These are phyloP conservation scores for Heliconius melpomene DNA, from an alignment of 1,140 invertebrate genomes.

Conservation along the genomic window DNA sequence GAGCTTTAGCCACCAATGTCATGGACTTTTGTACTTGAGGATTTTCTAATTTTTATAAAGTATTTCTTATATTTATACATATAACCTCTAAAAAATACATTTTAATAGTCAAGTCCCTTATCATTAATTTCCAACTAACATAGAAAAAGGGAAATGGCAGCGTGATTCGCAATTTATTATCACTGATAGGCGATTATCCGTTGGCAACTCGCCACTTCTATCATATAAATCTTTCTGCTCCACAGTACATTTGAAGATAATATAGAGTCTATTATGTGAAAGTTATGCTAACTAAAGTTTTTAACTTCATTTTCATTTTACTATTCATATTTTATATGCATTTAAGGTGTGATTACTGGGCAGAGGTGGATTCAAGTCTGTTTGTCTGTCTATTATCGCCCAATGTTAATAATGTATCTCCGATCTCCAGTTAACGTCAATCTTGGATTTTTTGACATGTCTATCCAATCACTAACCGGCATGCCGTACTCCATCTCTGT, in stretches of 20 bases:
- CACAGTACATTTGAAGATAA: constrained; percentile 20
- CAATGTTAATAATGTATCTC: too few relatives aligned
- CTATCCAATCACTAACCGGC: too few relatives aligned
- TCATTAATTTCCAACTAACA: background rate
- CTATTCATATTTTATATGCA: background rate
- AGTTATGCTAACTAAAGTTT: constrained; percentile 13
- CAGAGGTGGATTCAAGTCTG: background rate
- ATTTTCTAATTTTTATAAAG: too few relatives aligned
- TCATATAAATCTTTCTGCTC: constrained; percentile 25
- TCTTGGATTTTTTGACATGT: too few relatives aligned
- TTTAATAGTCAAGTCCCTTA: background rate
- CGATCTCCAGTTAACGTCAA: too few relatives aligned
- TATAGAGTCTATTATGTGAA: constrained; percentile 19
- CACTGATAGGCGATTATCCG: constrained; percentile 22
- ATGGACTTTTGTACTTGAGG: too few relatives aligned
- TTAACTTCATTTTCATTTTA: background rate
- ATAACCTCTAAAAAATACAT: background rate
- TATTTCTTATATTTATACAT: too few relatives aligned
- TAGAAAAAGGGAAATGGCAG: constrained; percentile 13
- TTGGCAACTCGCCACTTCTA: constrained; percentile 27
- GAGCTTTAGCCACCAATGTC: too few relatives aligned
- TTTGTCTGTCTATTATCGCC: background rate
- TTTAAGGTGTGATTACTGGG: too few relatives aligned
- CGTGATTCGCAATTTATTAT: constrained; percentile 24
- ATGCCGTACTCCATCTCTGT: too few relatives aligned